Conservation (phyloP, 1,140 invertebrate species). For the Trichogramma pretiosum region DNA sequence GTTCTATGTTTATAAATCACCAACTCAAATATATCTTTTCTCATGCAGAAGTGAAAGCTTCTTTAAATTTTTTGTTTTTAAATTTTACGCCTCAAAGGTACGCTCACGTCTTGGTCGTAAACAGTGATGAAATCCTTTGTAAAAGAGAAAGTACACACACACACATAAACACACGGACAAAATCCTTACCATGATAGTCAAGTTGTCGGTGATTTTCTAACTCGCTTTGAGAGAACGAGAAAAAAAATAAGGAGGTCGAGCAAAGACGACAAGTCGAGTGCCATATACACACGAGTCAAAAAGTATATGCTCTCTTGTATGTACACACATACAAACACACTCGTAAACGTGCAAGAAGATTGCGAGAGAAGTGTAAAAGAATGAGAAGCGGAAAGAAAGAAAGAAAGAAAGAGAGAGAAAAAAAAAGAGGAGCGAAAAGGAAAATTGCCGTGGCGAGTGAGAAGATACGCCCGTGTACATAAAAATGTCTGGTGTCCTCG, state of each 20-base stretch:
- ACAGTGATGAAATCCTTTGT: slow-evolving; percentile 4
- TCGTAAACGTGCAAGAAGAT: neutral
- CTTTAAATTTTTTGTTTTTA: no score
- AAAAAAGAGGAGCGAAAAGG: neutral
- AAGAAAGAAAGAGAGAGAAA: neutral
- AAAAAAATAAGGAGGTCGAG: slow-evolving; percentile 8
- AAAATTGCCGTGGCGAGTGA: neutral
- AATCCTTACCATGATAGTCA: neutral
- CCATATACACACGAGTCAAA: no score
- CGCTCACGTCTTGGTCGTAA: neutral
- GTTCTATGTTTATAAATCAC: no score
- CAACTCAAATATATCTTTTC: no score
- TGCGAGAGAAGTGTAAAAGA: neutral
- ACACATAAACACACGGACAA: neutral
- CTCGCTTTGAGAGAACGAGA: neutral
- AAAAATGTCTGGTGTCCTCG: slow-evolving; percentile 16
- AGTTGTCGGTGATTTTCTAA: neutral
- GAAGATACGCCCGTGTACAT: neutral
- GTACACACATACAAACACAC: no score
- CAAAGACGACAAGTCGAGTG: no score
- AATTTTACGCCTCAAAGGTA: slow-evolving; percentile 4
- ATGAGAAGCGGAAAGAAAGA: neutral
- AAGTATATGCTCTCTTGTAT: no score
- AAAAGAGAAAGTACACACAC: slow-evolving; percentile 12
- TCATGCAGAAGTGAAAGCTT: slow-evolving; percentile 6